These are phyloP conservation scores for Tachina lurida DNA, from an alignment of 2,888 invertebrate genomes.

Conservation along the genomic window DNA sequence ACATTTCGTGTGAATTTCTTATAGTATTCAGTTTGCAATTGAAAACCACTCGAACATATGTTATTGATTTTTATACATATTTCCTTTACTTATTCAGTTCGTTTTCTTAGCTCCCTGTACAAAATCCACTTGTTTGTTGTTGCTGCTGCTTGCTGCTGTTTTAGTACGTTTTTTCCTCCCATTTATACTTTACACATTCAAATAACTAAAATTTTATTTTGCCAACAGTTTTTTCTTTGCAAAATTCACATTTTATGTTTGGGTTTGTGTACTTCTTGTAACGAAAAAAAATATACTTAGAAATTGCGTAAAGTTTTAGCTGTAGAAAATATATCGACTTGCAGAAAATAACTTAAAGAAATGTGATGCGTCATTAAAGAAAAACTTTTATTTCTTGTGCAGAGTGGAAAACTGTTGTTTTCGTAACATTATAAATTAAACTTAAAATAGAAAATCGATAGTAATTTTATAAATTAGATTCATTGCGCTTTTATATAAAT, in stretches of 20 bases:
- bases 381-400: background rate
- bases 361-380: constrained; percentile 49
- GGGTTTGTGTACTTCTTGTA: constrained; percentile 15
- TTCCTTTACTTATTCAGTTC: constrained; percentile 16
- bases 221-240: constrained; percentile 35
- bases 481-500: background rate
- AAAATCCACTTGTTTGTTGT: constrained; percentile 46
- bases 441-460: constrained; percentile 57
- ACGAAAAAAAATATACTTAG: background rate
- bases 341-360: background rate
- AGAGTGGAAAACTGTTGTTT: background rate
- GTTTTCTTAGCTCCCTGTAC: constrained; percentile 6
- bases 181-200: background rate
- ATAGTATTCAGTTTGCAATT: constrained; percentile 64
- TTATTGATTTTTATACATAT: constrained; percentile 79
- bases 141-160: constrained; percentile 36
- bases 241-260: constrained; percentile 36
- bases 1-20: constrained; percentile 26
- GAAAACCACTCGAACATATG: constrained; percentile 76
- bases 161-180: constrained; percentile 37
- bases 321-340: background rate
- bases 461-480: constrained; percentile 35
- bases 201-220: constrained; percentile 7
- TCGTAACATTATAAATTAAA: constrained; percentile 28
- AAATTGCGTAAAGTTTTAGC: constrained; percentile 55